Base-by-base conservation (phyloP, 2,888 invertebrate genomes). In the Scaptomyza reducta region DNA sequence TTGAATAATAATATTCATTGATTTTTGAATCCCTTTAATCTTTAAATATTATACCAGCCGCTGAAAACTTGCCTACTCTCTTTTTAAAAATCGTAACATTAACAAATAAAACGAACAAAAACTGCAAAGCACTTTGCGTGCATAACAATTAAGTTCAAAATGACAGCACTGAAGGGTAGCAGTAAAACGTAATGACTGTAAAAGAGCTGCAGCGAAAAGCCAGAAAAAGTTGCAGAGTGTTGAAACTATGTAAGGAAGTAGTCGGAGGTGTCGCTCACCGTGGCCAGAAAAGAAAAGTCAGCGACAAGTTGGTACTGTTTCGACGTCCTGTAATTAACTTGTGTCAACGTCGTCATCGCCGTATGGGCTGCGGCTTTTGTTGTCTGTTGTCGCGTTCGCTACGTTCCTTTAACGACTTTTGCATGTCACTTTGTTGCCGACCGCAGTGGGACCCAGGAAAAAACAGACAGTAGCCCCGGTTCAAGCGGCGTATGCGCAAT, bases 281-380 rank as follows among this genome's bases (percentile, higher is more conserved):
- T 57, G 74, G 69, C 64, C 74, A 77, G 65, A 77, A 40, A 16
- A 40, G 6, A 3, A 40, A 77, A 75, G 75, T 65, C 75, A 65
- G 25, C 61, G 58, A 22, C 31, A 76, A 71, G 71, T 75, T 75
- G 38, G 57, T 45, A 54, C 60, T 46, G 65, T 59, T 70, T 61
- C 56, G 72, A 73, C 66, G 61, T 77, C 46, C 63, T 70, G 75
- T 77, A 76, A 76, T 76, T 76, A 76, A 76, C 75, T 76, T 77
- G 78, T 76, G 75, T 76, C 75, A 77, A 65, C 78, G 65, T 45
- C 25, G 61, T 11, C 27, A 54, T 42, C 41, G 69, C 59, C 63
- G 50, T 67, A 59, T 62, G 53, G 77, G 62, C 42, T 50, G 29
- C 57, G 74, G 74, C 75, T 75, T 74, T 77, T 75, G 70, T 73